Conservation (phyloP, 2,113 vertebrate species). For the Romanogobio albipinnatus region DNA sequence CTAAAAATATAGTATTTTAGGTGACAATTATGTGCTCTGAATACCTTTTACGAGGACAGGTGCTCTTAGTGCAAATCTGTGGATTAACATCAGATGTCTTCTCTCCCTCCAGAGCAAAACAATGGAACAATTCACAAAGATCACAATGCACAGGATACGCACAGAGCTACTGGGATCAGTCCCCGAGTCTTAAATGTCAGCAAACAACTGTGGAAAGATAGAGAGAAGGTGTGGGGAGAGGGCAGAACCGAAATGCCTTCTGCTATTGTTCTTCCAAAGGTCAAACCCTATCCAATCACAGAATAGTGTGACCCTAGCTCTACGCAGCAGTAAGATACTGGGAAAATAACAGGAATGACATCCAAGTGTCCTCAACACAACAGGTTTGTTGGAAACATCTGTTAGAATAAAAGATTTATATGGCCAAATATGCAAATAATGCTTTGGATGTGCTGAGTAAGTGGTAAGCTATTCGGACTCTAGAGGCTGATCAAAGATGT, state of each 20-base stretch:
- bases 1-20: background rate
- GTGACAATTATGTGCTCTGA: background rate
- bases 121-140: slow-evolving; percentile 46
- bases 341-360: slow-evolving; percentile 67
- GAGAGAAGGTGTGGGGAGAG: slow-evolving; percentile 66
- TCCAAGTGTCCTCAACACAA: slow-evolving; percentile 21
- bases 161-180: slow-evolving; percentile 44
- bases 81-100: slow-evolving; percentile 48
- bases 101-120: slow-evolving; percentile 39
- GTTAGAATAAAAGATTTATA: background rate
- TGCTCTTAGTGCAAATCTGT: slow-evolving; percentile 11
- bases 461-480: background rate
- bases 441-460: background rate
- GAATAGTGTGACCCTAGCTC: slow-evolving; percentile 60
- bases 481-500: background rate
- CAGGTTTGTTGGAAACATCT: background rate
- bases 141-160: slow-evolving; percentile 46
- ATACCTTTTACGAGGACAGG: slow-evolving; percentile 28
- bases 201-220: slow-evolving; percentile 68
- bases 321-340: slow-evolving; percentile 33
- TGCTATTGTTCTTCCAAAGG: slow-evolving; percentile 80
- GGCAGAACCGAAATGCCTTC: slow-evolving; percentile 74
- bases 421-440: background rate
- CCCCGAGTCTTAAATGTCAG: slow-evolving; percentile 58
- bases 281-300: slow-evolving; percentile 79